A percentile compares a stretch with the other conserved stretches of the same genome.
These are phyloP conservation scores for Mongoloraphidia duomilia DNA, from an alignment of 2,888 invertebrate species.

Conservation along the genomic window DNA sequence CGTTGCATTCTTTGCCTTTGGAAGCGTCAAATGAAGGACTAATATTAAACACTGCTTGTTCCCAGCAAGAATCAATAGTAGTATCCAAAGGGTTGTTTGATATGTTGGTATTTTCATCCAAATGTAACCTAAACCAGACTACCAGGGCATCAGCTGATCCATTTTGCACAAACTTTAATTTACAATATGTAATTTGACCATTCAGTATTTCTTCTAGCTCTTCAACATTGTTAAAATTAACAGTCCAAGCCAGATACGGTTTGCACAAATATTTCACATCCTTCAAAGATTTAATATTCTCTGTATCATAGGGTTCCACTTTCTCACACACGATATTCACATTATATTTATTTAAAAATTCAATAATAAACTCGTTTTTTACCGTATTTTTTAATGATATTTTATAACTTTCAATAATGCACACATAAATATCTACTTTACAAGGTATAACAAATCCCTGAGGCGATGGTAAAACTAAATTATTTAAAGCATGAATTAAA, in stretches of 20 bases:
- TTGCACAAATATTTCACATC: conserved; percentile 44
- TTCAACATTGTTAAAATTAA: conserved; percentile 46
- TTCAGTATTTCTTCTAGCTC: conserved; percentile 29
- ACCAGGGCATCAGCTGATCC: conserved; percentile 50
- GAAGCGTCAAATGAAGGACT: conserved; percentile 27
- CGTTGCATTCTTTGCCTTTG: conserved; percentile 24
- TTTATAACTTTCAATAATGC: conserved; percentile 41
- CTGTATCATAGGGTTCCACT: conserved; percentile 52
- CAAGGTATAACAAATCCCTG: conserved; percentile 43
- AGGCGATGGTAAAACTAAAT: conserved; percentile 32
- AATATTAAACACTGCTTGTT: conserved; percentile 58
- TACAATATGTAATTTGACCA: conserved; percentile 16
- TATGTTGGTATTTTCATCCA: conserved; percentile 44
- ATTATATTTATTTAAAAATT: conserved; percentile 20
- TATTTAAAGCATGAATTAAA: conserved; percentile 51
- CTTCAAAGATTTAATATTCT: conserved; percentile 42
- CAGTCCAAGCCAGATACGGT: conserved; percentile 35
- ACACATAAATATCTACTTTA: conserved; percentile 45
- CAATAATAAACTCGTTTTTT: not conserved
- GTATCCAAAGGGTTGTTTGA: conserved; percentile 43
- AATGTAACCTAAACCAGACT: conserved; percentile 58
- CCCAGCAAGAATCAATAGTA: conserved; percentile 50
- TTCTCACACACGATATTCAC: conserved; percentile 24
- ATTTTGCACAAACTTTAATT: conserved; percentile 27
- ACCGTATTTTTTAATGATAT: conserved; percentile 34